A percentile compares a stretch with the other conserved stretches of the same genome.
These are phyloP conservation scores for Chrysomela aeneicollis DNA, from an alignment of 2,888 invertebrate species.

Conservation along the genomic window DNA sequence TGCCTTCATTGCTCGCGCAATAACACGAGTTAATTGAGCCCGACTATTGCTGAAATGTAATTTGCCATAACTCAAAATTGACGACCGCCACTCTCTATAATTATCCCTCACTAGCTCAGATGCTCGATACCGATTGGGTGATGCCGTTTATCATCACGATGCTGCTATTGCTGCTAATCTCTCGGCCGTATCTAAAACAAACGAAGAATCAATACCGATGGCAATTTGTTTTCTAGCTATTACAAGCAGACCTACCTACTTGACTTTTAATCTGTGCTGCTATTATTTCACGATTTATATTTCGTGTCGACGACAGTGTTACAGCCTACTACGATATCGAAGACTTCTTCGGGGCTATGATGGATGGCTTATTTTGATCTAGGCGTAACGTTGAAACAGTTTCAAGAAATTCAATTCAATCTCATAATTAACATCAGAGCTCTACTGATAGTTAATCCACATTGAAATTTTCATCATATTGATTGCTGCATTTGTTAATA, in stretches of 20 bases:
- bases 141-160: constrained; percentile 10
- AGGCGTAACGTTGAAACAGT: constrained; percentile 15
- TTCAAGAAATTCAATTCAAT: constrained; percentile 16
- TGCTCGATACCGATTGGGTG: constrained; percentile 12
- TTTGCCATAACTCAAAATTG: constrained; percentile 44
- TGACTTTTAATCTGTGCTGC: constrained; percentile 33
- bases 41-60: constrained; percentile 26
- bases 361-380: not conserved
- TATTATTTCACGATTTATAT: constrained; percentile 40
- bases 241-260: constrained; percentile 25
- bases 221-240: constrained; percentile 38
- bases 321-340: constrained; percentile 25
- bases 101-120: constrained; percentile 32
- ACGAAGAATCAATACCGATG: constrained; percentile 43
- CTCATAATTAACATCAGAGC: not conserved
- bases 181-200: constrained; percentile 27
- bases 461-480: no score
- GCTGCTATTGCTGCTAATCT: constrained; percentile 11
- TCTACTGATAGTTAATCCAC: no score
- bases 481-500: no score
- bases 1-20: constrained; percentile 4
- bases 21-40: constrained; percentile 18
- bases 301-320: constrained; percentile 21
- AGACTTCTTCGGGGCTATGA: not conserved
- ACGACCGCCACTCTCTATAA: constrained; percentile 35